Evolutionary conservation across 2,888 invertebrate genomes (phyloP).

Genomic region (Xylophagus ater): DNA sequence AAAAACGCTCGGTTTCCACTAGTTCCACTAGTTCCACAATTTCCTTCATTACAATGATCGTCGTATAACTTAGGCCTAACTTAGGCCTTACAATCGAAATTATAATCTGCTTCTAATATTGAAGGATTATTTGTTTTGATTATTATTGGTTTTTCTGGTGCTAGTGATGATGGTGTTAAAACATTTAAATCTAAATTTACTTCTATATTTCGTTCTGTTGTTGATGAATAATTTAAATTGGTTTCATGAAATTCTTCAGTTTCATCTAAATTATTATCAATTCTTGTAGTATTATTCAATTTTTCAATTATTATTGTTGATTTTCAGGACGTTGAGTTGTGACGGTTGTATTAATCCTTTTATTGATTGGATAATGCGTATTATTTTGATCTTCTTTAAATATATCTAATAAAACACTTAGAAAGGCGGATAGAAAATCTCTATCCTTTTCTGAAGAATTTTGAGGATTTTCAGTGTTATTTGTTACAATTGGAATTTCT

Average conservation of each 20-base stretch:
- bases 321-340: background rate
- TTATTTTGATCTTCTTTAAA: conserved; percentile 9
- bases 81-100: conserved; percentile 64
- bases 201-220: background rate
- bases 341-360: background rate
- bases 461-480: background rate
- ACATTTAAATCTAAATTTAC: background rate
- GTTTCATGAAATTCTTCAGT: background rate
- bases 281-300: background rate
- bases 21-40: too few relatives aligned
- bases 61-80: too few relatives aligned
- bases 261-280: background rate
- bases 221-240: background rate
- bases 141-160: conserved; percentile 29
- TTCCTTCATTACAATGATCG: too few relatives aligned
- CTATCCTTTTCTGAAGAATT: conserved; percentile 2
- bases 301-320: background rate
- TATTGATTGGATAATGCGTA: background rate
- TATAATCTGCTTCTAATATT: conserved; percentile 46
- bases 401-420: conserved; percentile 13
- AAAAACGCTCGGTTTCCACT: too few relatives aligned
- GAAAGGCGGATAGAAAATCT: conserved; percentile 13
- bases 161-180: conserved; percentile 1
- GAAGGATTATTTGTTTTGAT: conserved; percentile 35
- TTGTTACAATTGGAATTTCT: background rate